phyloP scores from a whole-genome alignment of 2,888 invertebrate species.

The Chelonus formosanus region DNA sequence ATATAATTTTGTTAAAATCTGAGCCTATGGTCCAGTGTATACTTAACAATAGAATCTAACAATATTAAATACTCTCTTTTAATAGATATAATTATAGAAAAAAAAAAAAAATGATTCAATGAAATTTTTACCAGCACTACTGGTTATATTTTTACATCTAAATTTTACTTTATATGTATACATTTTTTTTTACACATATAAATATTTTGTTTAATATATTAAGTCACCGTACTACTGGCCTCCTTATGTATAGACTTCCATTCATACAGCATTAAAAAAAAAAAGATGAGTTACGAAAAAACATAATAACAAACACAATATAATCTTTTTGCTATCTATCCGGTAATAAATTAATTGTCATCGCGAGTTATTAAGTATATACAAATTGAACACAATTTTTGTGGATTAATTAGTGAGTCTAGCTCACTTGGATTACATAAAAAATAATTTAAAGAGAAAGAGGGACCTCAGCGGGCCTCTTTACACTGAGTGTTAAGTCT shows the following conservation, averaged over 20 bases:
- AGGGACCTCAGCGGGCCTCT: slow-evolving; percentile 56
- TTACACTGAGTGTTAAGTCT: slow-evolving; percentile 57
- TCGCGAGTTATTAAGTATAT: slow-evolving; percentile 45
- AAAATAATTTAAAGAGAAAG: slow-evolving; percentile 38
- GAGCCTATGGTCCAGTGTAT: too few relatives aligned
- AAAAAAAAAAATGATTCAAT: too few relatives aligned
- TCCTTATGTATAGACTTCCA: slow-evolving; percentile 42
- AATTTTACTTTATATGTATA: slow-evolving; percentile 32
- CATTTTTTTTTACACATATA: slow-evolving; percentile 37
- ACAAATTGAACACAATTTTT: slow-evolving; percentile 56
- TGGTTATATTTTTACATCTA: slow-evolving; percentile 6
- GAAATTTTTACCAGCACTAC: too few relatives aligned
- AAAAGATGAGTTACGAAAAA: slow-evolving; percentile 4
- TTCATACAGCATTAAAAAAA: slow-evolving; percentile 27
- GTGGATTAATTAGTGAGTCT: slow-evolving; percentile 6
- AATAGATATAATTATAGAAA: too few relatives aligned
- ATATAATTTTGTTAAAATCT: too few relatives aligned
- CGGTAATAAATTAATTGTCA: slow-evolving; percentile 54
- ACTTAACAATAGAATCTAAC: too few relatives aligned
- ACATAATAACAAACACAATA: slow-evolving; percentile 37
- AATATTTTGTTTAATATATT: slow-evolving; percentile 52
- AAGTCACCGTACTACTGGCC: slow-evolving; percentile 60
- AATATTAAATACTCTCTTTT: too few relatives aligned
- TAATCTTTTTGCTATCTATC: slow-evolving; percentile 42
- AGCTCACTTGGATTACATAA: background rate